A percentile compares a stretch with the other conserved stretches of the same genome.
Evolutionary conservation across 2,797 vertebrate species (phyloP).

Genomic region (Bradypodion ventrale): DNA sequence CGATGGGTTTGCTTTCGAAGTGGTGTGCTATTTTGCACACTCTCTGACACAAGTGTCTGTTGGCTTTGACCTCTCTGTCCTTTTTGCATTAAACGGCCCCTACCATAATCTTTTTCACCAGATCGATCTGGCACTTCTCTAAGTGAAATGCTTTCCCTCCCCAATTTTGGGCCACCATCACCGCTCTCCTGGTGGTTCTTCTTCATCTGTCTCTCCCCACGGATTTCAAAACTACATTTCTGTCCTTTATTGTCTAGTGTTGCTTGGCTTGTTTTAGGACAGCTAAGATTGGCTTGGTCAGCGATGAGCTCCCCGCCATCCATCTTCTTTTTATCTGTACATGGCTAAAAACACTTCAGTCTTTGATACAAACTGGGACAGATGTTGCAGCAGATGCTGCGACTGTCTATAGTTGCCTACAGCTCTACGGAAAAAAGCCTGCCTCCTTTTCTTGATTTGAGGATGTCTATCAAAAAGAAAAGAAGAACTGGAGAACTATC

Average conservation of each 20-base stretch:
- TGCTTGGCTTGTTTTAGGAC: not conserved
- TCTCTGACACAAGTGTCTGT: not conserved
- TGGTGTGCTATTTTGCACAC: not conserved
- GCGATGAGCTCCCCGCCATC: rapidly evolving
- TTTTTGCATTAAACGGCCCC: not conserved
- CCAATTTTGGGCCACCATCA: not conserved
- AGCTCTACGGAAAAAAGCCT: not conserved
- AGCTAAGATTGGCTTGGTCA: not conserved
- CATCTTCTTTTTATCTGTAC: not conserved
- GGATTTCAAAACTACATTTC: not conserved
- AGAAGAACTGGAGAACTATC: not conserved
- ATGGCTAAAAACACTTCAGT: not conserved
- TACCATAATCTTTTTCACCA: not conserved
- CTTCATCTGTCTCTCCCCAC: conserved; percentile 11
- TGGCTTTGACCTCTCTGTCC: not conserved
- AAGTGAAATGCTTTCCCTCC: not conserved
- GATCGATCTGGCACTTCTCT: not conserved
- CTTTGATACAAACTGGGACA: not conserved
- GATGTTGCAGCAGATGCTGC: too few species aligned
- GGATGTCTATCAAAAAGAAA: not conserved
- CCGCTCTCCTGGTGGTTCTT: not conserved
- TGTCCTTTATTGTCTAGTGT: not conserved
- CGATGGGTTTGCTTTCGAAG: not conserved
- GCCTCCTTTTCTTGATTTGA: not conserved
- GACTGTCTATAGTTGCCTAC: not conserved